Base-by-base conservation (phyloP, 1,140 invertebrate species). In the Pomacea maculata region DNA sequence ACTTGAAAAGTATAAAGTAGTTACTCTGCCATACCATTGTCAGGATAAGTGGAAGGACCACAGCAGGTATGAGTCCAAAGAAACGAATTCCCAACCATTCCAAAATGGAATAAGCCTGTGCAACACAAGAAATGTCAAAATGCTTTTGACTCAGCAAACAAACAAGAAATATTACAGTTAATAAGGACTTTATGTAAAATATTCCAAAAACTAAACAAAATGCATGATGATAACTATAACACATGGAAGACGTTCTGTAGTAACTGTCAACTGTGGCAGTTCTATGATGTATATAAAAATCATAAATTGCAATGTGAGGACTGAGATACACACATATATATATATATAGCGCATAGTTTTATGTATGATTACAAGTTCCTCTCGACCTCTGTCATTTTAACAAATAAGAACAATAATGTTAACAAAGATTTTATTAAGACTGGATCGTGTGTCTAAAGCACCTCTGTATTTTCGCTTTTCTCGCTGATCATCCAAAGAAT, bases 81-180 rank as follows among this genome's bases (percentile, higher is more conserved):
- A 93, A 93, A 87, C 95, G 93, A 15, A 98, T 88, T 15, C 97
- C 97, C 84, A 98, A 90, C 84, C 96, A 92, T 87, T 95, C 94
- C 87, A 93, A 94, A 72, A 97, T 79, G 72, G 80, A 84, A 76
- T 87, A 92, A 63, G 92, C 91, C 94, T 95, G 82, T 75, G 91
- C 93, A 84, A 84, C 75, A 85, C 54, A 80, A 80, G 54, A 45
- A 25, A 45, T 45, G 34, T 45, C 34, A 45, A 45, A 45, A 45
- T 57, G 75, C 11, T n/a, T 19, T 57, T 61, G 45, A n/a, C 15
- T 71, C 68, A 71, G 68, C n/a, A 25, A 45, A 4, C 34, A 1
- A 45, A 45, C 34, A 45, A 45, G 34, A 45, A 45, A 45, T 45
- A 45, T 45, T 45, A 45, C 34, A 45, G 0, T 45, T 45, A 45